These are phyloP conservation scores for Elysia chlorotica DNA, from an alignment of 1,140 invertebrate genomes.

Conservation along the genomic window DNA sequence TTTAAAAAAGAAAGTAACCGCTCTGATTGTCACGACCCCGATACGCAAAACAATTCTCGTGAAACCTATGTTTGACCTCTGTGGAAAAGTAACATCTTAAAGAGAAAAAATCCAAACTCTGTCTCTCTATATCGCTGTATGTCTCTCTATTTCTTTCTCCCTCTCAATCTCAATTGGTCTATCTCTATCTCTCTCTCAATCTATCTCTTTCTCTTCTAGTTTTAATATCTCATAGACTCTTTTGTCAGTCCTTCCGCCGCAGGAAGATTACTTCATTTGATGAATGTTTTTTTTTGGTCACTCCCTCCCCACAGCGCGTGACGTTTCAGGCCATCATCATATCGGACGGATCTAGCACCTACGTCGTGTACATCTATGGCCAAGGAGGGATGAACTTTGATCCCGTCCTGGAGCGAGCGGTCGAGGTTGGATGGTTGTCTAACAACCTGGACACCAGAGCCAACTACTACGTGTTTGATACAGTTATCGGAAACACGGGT, in stretches of 20 bases:
- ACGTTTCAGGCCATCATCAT: conserved; percentile 9
- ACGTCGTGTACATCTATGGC: background rate
- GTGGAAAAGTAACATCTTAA: too few relatives aligned
- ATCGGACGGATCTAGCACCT: background rate
- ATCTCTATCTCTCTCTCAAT: background rate
- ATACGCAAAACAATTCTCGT: too few relatives aligned
- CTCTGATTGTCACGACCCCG: too few relatives aligned
- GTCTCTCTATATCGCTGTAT: background rate
- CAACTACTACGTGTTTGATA: conserved; percentile 7
- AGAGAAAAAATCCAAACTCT: too few relatives aligned
- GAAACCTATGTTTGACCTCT: too few relatives aligned
- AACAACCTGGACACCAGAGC: background rate
- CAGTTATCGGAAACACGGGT: conserved; percentile 7
- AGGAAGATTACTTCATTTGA: background rate
- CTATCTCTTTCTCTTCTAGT: background rate
- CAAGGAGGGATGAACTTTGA: background rate
- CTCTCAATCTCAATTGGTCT: background rate
- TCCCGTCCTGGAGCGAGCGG: background rate
- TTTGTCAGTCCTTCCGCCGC: background rate
- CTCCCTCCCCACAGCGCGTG: background rate
- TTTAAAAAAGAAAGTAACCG: too few relatives aligned
- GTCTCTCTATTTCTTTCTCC: background rate
- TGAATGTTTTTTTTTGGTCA: background rate
- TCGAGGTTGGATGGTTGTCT: background rate
- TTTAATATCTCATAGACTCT: background rate